These are phyloP conservation scores for Trochalopteron elliotii DNA, from an alignment of 2,113 vertebrate species.

Conservation along the genomic window DNA sequence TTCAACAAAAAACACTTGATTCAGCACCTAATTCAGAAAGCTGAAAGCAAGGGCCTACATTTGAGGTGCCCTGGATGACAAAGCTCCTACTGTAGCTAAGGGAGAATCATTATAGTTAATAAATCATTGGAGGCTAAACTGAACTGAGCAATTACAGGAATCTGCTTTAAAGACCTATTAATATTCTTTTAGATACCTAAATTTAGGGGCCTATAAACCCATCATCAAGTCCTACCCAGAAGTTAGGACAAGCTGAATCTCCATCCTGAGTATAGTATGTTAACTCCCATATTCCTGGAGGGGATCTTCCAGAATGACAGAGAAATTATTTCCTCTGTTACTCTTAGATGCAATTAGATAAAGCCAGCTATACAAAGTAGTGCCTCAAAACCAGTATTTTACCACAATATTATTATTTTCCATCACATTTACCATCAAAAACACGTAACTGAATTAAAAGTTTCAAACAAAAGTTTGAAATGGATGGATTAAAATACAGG, in stretches of 20 bases:
- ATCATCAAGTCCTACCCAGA: neutral
- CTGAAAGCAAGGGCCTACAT: neutral
- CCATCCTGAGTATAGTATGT: neutral
- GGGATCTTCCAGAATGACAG: neutral
- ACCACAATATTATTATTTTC: neutral
- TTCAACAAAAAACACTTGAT: conserved; percentile 1
- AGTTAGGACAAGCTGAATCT: neutral
- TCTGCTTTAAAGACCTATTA: neutral
- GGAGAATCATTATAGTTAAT: neutral
- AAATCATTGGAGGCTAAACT: neutral
- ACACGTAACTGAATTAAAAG: neutral
- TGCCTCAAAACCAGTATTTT: neutral
- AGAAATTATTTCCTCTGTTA: neutral
- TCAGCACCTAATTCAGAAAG: neutral
- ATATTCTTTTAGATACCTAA: neutral
- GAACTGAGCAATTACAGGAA: neutral
- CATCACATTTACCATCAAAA: neutral
- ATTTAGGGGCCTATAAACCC: neutral
- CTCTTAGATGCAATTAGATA: neutral
- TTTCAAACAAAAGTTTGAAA: neutral
- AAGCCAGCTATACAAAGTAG: neutral
- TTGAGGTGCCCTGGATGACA: neutral
- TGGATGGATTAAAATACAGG: neutral
- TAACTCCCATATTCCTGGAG: neutral
- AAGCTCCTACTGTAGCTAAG: neutral